Conservation (phyloP, 2,797 vertebrate genomes). For the Lutjanus campechanus region DNA sequence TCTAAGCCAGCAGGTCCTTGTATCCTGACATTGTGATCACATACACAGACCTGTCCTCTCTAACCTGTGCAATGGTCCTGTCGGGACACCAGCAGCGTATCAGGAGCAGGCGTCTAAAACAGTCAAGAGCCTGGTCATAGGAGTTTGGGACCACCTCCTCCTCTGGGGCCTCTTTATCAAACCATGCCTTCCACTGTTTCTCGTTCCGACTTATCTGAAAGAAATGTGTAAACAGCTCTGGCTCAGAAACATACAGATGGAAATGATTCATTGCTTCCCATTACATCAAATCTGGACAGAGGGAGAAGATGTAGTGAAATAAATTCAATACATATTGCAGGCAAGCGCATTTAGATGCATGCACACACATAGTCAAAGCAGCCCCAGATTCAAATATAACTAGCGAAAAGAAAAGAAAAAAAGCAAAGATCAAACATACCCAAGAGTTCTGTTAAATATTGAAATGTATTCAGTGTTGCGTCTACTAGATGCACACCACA, state of each 20-base stretch:
- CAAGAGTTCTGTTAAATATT: slow-evolving; percentile 12
- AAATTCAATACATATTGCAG: background rate
- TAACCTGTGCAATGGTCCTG: slow-evolving; percentile 95
- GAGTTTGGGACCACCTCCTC: slow-evolving; percentile 91
- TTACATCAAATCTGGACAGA: slow-evolving; percentile 3
- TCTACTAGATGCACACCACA: slow-evolving; percentile 5
- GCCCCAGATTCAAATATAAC: background rate
- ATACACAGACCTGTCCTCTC: background rate
- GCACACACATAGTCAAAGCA: background rate
- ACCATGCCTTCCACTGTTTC: slow-evolving; percentile 96
- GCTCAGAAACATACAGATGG: slow-evolving; percentile 2
- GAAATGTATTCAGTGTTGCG: slow-evolving; percentile 25
- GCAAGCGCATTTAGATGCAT: background rate
- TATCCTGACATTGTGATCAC: background rate
- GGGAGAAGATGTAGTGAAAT: background rate
- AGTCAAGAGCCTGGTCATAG: slow-evolving; percentile 92
- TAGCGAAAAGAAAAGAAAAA: background rate
- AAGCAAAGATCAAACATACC: background rate
- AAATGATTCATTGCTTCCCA: background rate
- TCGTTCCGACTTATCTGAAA: slow-evolving; percentile 91
- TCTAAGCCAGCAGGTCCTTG: background rate
- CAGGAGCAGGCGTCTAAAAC: slow-evolving; percentile 92
- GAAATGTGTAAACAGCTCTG: slow-evolving; percentile 12
- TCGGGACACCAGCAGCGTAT: slow-evolving; percentile 98
- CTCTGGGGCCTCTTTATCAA: slow-evolving; percentile 95